Percentiles rank a stretch among this genome's conserved stretches.
phyloP scores from a whole-genome alignment of 2,888 invertebrate genomes.

The Trachelus troglodyta region DNA sequence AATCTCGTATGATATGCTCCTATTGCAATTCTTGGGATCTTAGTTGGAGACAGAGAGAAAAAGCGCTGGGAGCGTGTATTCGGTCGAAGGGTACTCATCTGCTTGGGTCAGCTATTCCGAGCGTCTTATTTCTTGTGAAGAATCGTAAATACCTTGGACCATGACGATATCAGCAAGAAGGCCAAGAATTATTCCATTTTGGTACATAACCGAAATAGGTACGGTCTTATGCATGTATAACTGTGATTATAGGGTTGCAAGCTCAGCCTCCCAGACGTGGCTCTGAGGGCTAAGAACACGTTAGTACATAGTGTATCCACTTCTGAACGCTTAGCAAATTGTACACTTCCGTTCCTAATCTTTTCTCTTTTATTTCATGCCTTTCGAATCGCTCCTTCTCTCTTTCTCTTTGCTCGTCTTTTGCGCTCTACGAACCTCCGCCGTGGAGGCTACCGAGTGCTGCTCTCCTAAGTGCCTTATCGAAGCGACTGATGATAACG shows the following conservation, averaged over 20 bases:
- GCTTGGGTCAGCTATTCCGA: not conserved
- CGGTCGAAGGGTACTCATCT: not conserved
- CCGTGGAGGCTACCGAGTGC: not conserved
- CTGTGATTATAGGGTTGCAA: not conserved
- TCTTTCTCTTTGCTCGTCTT: not conserved
- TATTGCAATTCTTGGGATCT: not conserved
- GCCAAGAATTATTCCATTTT: not conserved
- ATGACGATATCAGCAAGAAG: not conserved
- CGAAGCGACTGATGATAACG: constrained; percentile 22
- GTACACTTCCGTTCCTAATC: not conserved
- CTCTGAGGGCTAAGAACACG: not conserved
- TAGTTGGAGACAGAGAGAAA: not conserved
- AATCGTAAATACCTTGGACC: not conserved
- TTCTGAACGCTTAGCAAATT: not conserved
- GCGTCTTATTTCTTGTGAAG: not conserved
- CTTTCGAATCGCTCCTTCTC: not conserved
- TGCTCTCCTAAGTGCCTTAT: constrained; percentile 16
- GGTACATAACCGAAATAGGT: not conserved
- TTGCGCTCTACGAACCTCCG: not conserved
- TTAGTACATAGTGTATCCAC: not conserved
- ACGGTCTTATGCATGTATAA: not conserved
- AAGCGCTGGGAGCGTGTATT: not conserved
- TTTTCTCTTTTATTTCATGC: not conserved
- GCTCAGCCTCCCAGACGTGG: not conserved
- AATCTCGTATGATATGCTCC: not conserved